Percentiles rank a stretch among this genome's conserved stretches.
Conservation (phyloP, 2,113 vertebrate genomes). For the Cyprinus carpio region DNA sequence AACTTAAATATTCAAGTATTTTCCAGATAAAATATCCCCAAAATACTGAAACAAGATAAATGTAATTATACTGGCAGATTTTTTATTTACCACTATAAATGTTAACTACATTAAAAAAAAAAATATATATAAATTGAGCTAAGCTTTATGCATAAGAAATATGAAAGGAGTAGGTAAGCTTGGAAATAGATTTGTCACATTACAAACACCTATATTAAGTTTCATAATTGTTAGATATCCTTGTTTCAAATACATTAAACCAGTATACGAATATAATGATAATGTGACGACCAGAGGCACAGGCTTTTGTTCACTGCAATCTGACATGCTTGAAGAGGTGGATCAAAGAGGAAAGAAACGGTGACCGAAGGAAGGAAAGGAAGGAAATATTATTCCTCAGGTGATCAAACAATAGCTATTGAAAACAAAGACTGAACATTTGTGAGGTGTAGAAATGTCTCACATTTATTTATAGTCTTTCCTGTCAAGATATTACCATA, state of each 20-base stretch:
- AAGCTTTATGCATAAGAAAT: constrained; percentile 61
- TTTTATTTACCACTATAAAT: no score
- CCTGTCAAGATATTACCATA: background rate
- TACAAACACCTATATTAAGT: background rate
- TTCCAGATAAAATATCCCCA: background rate
- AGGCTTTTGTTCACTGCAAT: constrained; percentile 23
- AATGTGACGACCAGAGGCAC: background rate
- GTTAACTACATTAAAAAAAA: no score
- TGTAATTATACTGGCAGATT: no score
- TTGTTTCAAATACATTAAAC: background rate
- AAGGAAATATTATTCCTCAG: constrained; percentile 14
- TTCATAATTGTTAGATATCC: background rate
- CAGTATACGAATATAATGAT: background rate
- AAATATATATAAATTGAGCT: constrained; percentile 58
- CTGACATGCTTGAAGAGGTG: constrained; percentile 53
- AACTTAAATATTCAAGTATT: background rate
- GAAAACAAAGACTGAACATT: background rate
- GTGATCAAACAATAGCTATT: constrained; percentile 14
- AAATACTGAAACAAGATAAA: no score
- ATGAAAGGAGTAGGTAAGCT: constrained; percentile 55
- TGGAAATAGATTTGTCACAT: constrained; percentile 21
- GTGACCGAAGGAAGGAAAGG: background rate
- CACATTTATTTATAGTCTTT: background rate
- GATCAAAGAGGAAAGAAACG: constrained; percentile 15
- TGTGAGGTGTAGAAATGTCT: background rate